Percentiles rank a stretch among this genome's conserved stretches.
Evolutionary conservation across 2,113 vertebrate species (phyloP).

Genomic region (Cairina moschata): DNA sequence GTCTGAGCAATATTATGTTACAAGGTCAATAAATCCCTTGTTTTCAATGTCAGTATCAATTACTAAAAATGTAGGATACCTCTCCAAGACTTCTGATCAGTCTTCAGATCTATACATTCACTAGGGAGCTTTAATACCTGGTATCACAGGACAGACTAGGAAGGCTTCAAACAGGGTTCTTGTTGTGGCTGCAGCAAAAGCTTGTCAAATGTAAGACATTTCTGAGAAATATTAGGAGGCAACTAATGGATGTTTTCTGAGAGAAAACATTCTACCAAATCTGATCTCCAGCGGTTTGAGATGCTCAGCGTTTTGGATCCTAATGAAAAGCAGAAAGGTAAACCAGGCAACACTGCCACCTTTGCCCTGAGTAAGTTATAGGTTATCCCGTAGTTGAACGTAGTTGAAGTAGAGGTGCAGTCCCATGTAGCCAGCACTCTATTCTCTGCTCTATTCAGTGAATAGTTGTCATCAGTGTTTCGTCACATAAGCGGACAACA

Average conservation of each 20-base stretch:
- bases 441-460: not conserved
- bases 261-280: not conserved
- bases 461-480: not conserved
- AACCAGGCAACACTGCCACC: fast-evolving
- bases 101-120: not conserved
- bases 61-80: not conserved
- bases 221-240: not conserved
- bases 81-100: not conserved
- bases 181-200: not conserved
- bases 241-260: not conserved
- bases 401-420: not conserved
- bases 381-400: not conserved
- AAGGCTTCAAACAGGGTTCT: not conserved
- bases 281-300: not conserved
- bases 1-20: not conserved
- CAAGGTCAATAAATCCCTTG: not conserved
- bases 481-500: not conserved
- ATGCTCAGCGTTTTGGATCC: not conserved
- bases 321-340: not conserved
- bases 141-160: not conserved
- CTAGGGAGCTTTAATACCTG: not conserved
- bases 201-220: not conserved
- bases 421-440: not conserved
- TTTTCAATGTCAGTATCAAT: not conserved
- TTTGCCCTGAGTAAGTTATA: not conserved